phyloP scores from a whole-genome alignment of 2,113 vertebrate genomes.

The Vanacampus margaritifer region DNA sequence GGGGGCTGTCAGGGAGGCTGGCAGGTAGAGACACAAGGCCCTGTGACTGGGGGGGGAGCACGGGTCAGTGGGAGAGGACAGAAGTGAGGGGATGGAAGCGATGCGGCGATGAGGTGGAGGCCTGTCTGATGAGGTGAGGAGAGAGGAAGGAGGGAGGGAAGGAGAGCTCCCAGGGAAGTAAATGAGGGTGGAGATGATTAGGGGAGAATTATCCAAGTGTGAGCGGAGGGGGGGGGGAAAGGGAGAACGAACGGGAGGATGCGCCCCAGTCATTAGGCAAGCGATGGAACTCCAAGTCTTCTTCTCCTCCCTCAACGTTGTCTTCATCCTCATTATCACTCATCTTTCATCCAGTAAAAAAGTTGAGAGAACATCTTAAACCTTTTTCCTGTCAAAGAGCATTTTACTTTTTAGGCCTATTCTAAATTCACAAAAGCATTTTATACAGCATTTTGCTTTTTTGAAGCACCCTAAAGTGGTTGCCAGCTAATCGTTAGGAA shows the following conservation, averaged over 20 bases:
- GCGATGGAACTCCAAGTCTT: conserved; percentile 21
- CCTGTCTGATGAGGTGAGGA: conserved; percentile 67
- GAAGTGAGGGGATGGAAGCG: conserved; percentile 53
- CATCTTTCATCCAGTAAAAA: neutral
- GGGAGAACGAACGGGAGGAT: conserved; percentile 18
- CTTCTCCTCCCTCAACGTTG: neutral
- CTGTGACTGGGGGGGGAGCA: conserved; percentile 66
- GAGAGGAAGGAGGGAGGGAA: conserved; percentile 22
- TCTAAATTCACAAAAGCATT: no score
- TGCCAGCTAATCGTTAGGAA: neutral
- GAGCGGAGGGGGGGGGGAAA: conserved; percentile 31
- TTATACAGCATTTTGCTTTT: no score
- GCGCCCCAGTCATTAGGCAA: conserved; percentile 7
- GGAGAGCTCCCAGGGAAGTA: conserved; percentile 35
- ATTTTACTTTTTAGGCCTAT: neutral
- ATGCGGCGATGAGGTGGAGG: conserved; percentile 52
- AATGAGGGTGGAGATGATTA: conserved; percentile 66
- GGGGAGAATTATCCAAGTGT: conserved; percentile 67
- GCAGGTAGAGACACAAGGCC: conserved; percentile 71
- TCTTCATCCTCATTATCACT: conserved; percentile 1
- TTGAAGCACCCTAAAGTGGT: neutral
- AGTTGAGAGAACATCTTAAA: neutral
- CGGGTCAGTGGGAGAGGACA: conserved; percentile 72
- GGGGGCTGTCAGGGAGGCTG: conserved; percentile 69
- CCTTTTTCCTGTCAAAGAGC: neutral